Evolutionary conservation across 2,888 invertebrate species (phyloP).

Genomic region (Polymixis flavicincta): DNA sequence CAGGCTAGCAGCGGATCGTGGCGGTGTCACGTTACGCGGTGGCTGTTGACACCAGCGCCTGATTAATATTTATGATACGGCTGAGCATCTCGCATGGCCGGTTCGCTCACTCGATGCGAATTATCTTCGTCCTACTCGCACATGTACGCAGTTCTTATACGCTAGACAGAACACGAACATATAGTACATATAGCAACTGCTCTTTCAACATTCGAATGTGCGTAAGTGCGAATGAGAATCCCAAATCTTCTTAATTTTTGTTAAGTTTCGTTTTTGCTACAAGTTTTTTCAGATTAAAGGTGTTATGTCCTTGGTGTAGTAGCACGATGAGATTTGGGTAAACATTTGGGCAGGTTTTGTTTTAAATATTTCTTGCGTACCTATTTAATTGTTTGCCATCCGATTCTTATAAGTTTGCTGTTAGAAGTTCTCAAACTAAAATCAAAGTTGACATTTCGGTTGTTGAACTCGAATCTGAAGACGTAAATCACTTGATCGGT

Average conservation of each 20-base stretch:
- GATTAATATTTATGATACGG: constrained; percentile 91
- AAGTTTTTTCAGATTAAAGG: constrained; percentile 71
- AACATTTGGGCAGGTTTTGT: constrained; percentile 61
- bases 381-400: constrained; percentile 27
- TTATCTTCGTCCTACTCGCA: constrained; percentile 83
- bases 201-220: constrained; percentile 85
- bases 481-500: constrained; percentile 64
- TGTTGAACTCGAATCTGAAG: constrained; percentile 52
- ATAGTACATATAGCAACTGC: constrained; percentile 80
- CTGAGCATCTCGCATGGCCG: constrained; percentile 91
- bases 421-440: constrained; percentile 21
- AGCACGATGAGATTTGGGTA: constrained; percentile 63
- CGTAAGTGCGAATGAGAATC: constrained; percentile 89
- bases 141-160: constrained; percentile 68
- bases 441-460: constrained; percentile 12
- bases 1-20: constrained; percentile 87
- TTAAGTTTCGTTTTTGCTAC: constrained; percentile 78
- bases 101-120: constrained; percentile 87
- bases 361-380: constrained; percentile 36
- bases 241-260: constrained; percentile 87
- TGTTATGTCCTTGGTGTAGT: constrained; percentile 71
- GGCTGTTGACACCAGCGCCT: constrained; percentile 91
- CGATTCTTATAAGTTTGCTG: constrained; percentile 31
- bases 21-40: constrained; percentile 90
- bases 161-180: constrained; percentile 77